These are phyloP conservation scores for Gorsachius magnificus DNA, from an alignment of 2,797 vertebrate species.

Conservation along the genomic window DNA sequence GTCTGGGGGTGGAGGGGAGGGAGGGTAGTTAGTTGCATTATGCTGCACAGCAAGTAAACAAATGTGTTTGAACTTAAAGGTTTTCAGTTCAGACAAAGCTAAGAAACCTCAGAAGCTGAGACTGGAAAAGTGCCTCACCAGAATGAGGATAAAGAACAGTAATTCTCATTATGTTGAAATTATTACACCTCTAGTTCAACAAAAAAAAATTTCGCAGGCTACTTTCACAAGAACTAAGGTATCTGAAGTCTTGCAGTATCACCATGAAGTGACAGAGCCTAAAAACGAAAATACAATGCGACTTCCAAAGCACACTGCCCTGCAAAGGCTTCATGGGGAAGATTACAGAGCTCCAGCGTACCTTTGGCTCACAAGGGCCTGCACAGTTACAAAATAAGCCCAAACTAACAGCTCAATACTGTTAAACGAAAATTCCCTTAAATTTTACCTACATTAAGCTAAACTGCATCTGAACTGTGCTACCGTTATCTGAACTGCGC, in stretches of 20 bases:
- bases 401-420: background rate
- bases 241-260: background rate
- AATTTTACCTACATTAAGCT: background rate
- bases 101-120: background rate
- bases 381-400: background rate
- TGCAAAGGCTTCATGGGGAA: background rate
- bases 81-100: background rate
- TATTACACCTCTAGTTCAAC: background rate
- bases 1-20: slow-evolving; percentile 2
- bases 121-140: background rate
- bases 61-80: background rate
- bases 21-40: background rate
- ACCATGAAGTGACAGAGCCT: background rate
- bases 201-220: background rate
- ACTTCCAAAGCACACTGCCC: background rate
- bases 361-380: background rate
- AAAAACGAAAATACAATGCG: background rate
- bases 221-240: background rate
- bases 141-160: background rate
- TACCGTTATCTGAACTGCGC: background rate
- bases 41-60: slow-evolving; percentile 28
- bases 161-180: background rate
- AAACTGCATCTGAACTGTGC: background rate
- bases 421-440: background rate
- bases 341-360: background rate